Conservation (phyloP, 2,113 vertebrate genomes). For the Bambusicola thoracicus region DNA sequence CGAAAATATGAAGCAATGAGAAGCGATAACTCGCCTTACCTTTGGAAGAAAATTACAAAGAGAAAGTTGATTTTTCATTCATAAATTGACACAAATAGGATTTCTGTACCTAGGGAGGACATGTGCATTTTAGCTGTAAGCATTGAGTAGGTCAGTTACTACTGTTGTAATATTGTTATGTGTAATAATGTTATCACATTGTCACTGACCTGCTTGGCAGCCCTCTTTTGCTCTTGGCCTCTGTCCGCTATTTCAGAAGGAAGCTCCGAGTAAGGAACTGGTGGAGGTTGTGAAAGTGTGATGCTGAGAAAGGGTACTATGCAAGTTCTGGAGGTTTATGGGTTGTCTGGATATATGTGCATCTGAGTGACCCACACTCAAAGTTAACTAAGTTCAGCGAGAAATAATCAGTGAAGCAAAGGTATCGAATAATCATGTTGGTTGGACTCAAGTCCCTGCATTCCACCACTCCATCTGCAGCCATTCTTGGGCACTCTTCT, state of each 20-base stretch:
- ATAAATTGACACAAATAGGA: background rate
- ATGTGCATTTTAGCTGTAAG: background rate
- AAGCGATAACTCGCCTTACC: background rate
- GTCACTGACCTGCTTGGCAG: background rate
- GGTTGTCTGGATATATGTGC: background rate
- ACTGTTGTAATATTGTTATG: too few species aligned
- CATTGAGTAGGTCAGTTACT: background rate
- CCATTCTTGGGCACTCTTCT: background rate
- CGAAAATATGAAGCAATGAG: background rate
- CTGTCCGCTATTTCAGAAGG: background rate
- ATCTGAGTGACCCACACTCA: background rate
- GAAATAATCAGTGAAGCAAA: background rate
- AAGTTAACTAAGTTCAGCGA: background rate
- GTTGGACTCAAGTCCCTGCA: rapidly evolving
- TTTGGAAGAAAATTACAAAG: background rate
- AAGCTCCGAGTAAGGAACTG: background rate
- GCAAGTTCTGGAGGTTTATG: background rate
- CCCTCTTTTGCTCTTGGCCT: background rate
- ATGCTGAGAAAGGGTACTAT: background rate
- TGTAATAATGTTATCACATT: too few species aligned
- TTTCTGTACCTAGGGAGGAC: background rate
- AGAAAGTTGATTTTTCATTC: background rate
- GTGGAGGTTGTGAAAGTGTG: background rate
- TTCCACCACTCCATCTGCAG: background rate
- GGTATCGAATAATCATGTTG: background rate